Base-by-base conservation (phyloP, 2,888 invertebrate species). In the Exephanes ischioxanthus region DNA sequence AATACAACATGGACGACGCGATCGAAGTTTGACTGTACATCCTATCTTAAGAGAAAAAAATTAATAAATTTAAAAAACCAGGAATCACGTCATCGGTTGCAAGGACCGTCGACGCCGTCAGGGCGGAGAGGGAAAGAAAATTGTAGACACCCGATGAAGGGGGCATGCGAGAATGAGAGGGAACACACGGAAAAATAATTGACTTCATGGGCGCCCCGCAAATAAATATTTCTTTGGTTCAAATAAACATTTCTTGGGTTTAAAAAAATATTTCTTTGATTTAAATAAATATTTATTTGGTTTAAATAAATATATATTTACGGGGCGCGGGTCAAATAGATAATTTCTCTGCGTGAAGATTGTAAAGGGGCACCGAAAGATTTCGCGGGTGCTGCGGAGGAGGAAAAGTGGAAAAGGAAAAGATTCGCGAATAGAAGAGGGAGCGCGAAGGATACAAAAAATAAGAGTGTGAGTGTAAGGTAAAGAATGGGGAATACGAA, bases 381-480 rank as follows among this genome's bases (percentile, higher is more conserved):
- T 48, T 63, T 45, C 55, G 22, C 9, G 55, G 55, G 22, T 3
- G 9, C 22, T 55, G 55, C 19, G 11, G 66, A 66, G 45, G 45
- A 33, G 63, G 80, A 45, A 63, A 63, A 55, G 77, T 61, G 63
- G 45, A 53, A 73, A 72, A 76, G 75, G 71, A 86, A 83, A 82
- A 87, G 81, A 84, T 87, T 83, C 78, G 82, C 80, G 80, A 85
- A 87, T 87, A 83, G 78, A 85, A 80, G 82, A 83, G 78, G 79
- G 67, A 61, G 41, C 55, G 37, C 37, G 71, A 48, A 33, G 72
- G 51, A 48, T 37, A 51, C 41, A 84, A 70, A 77, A 85, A 82
- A 77, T 9, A 9, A 37, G 89, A 89, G 89, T 88, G 89, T 84
- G 87, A 89, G 87, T 87, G 88, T 81, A 53, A 80, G 75, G 19